phyloP scores from a whole-genome alignment of 2,888 invertebrate species.

The Branchipolynoe longqiensis region DNA sequence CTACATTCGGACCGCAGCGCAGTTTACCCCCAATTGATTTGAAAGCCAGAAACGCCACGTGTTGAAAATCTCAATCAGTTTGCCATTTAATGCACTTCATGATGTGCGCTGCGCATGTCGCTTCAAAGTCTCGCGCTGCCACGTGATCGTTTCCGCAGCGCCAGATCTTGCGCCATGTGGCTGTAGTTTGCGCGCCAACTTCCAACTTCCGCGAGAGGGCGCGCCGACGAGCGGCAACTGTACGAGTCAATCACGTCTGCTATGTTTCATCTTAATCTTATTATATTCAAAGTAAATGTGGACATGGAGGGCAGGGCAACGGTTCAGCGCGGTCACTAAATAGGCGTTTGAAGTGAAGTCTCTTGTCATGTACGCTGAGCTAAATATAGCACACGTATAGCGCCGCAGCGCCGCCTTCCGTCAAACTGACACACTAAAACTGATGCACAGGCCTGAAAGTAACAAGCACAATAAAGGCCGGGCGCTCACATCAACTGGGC shows the following conservation, averaged over 20 bases:
- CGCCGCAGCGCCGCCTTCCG: neutral
- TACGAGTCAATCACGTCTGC: constrained; percentile 32
- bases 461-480: constrained; percentile 13
- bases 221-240: constrained; percentile 10
- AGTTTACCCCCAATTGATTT: constrained; percentile 21
- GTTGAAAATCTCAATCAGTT: constrained; percentile 41
- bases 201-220: neutral
- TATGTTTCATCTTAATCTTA: constrained; percentile 56
- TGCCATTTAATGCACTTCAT: constrained; percentile 47
- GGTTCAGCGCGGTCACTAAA: constrained; percentile 45
- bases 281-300: constrained; percentile 37
- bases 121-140: constrained; percentile 33
- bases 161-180: constrained; percentile 21
- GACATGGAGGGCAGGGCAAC: constrained; percentile 1
- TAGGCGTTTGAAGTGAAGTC: constrained; percentile 42
- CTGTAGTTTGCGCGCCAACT: constrained; percentile 30
- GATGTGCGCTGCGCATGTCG: constrained; percentile 17
- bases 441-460: neutral
- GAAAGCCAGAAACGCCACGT: constrained; percentile 25
- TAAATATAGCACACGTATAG: constrained; percentile 8
- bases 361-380: neutral
- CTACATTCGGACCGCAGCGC: neutral
- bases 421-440: constrained; percentile 30
- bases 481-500: neutral
- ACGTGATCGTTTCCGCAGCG: constrained; percentile 7